Percentiles rank a stretch among this genome's conserved stretches.
Conservation (phyloP, 1,140 invertebrate genomes). For the Adelges cooleyi region DNA sequence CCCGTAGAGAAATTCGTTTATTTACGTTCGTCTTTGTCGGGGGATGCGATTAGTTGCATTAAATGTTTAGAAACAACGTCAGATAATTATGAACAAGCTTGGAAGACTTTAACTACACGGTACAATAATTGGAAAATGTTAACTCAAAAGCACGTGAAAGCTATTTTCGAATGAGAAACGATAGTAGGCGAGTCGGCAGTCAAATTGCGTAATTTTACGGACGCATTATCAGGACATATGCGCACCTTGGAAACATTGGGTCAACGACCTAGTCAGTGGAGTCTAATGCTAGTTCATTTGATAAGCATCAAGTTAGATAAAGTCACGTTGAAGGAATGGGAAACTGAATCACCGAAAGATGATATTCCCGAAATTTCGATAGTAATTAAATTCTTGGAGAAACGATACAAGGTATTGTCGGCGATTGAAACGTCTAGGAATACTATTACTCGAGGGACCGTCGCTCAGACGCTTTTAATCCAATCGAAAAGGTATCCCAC, state of each 20-base stretch:
- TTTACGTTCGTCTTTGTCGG: background rate
- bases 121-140: background rate
- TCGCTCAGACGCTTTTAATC: background rate
- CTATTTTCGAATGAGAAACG: background rate
- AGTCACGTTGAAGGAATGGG: background rate
- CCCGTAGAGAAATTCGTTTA: background rate
- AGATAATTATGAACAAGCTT: background rate
- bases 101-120: background rate
- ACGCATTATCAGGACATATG: background rate
- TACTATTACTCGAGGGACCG: background rate
- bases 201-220: background rate
- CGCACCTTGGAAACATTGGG: background rate
- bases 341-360: background rate
- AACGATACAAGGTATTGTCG: background rate
- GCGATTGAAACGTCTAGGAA: background rate
- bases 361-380: background rate
- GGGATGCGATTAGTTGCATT: background rate
- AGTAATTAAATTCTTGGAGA: background rate
- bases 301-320: background rate
- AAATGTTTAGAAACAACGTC: background rate
- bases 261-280: background rate
- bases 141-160: background rate
- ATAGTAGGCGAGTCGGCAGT: background rate
- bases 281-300: background rate
- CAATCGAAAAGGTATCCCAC: background rate